A percentile compares a stretch with the other conserved stretches of the same genome.
phyloP scores from a whole-genome alignment of 2,113 vertebrate species.

The Fukomys damarensis region DNA sequence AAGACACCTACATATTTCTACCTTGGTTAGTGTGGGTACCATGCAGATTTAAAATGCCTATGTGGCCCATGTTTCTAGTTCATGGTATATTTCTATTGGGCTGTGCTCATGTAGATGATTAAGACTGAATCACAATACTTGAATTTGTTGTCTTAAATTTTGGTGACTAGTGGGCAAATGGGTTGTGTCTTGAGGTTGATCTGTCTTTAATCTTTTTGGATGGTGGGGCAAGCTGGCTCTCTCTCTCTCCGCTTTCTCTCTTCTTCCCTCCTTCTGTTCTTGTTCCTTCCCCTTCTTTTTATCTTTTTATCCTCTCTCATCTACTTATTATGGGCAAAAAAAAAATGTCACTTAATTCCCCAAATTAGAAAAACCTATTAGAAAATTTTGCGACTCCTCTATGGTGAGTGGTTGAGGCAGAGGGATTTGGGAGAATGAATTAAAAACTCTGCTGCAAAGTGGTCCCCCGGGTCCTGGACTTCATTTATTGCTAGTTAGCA shows the following conservation, averaged over 20 bases:
- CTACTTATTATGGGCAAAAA: conserved; percentile 55
- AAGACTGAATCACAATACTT: not conserved
- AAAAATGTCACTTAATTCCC: conserved; percentile 65
- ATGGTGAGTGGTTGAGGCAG: conserved; percentile 64
- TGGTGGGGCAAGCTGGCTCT: conserved; percentile 55
- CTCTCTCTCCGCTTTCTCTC: not conserved
- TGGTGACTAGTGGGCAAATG: conserved; percentile 57
- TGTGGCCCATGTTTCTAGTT: conserved; percentile 17
- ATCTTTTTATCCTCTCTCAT: not conserved
- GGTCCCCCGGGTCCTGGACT: conserved; percentile 19
- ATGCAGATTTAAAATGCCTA: not conserved
- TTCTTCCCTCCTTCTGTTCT: not conserved
- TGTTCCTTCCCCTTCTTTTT: not conserved
- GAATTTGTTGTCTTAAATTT: conserved; percentile 62
- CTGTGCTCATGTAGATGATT: not conserved
- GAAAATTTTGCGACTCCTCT: conserved; percentile 51
- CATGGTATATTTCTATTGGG: conserved; percentile 24
- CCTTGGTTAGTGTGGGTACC: not conserved
- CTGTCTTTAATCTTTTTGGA: conserved; percentile 63
- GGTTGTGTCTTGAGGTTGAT: conserved; percentile 63
- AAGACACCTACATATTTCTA: not conserved
- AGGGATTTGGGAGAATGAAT: not conserved
- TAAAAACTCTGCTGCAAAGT: conserved; percentile 23
- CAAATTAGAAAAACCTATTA: conserved; percentile 63
- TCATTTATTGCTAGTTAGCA: not conserved